Evolutionary conservation across 2,113 vertebrate species (phyloP), one percentile per base, ranked within the genome.

Genomic region (Brienomyrus longianalis): DNA sequence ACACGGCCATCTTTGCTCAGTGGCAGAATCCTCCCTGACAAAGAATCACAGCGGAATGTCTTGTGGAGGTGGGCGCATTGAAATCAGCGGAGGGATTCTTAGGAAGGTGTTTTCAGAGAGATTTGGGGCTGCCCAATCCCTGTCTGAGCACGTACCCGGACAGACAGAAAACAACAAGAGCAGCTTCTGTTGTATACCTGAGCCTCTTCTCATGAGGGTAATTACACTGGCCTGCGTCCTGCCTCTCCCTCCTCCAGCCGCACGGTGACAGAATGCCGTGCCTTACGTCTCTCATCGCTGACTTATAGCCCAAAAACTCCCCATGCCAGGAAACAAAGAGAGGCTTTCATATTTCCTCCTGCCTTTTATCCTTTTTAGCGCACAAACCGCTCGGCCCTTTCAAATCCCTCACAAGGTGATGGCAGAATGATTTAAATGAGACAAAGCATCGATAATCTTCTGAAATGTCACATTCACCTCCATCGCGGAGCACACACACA

Each of bases 401-500:
- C 31, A 17, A 48, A n/a, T n/a, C 3, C n/a, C 35, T 47, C 80
- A 48, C 74, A 83, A 51, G 70, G 52, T 83, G 84, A 56, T 48
- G 43, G 50, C 80, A 45, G n/a, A 66, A 47, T 47, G 83, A 89
- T 83, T 43, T 84, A 15, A 85, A 66, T 59, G 2, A n/a, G 47
- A 70, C 87, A 88, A 70, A 66, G 66, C 87, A 88, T 83, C 8
- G 83, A 83, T 56, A 45, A 89, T 86, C 51, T 84, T 48, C 54
- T 5, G 8, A 85, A 89, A 89, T 89, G 89, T 86, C 83, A 85
- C 89, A 86, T 86, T 66, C 35, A 27, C 84, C 62, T 27, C n/a
- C n/a, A 13, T 13, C 10, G n/a, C 62, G 31, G 62, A 31, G n/a
- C 62, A 70, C 62, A 31, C 70, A 35, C 23, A 47, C 11, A 17